Percentiles rank a stretch among this genome's conserved stretches.
phyloP scores from a whole-genome alignment of 1,140 invertebrate species.

The Drosophila kikkawai region DNA sequence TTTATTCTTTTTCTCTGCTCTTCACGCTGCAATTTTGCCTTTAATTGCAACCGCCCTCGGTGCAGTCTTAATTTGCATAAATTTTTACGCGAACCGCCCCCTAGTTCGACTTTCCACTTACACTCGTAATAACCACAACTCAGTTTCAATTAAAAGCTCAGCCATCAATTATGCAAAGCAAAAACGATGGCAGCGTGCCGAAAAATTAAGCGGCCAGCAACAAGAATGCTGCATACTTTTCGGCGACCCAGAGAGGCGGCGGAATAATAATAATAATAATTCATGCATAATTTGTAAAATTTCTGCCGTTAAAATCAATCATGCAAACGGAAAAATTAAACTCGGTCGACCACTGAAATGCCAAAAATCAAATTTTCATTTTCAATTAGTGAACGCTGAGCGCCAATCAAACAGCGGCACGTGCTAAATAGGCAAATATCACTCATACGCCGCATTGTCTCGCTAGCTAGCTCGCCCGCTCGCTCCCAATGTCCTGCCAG shows the following conservation, averaged over 20 bases:
- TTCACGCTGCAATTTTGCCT: slow-evolving; percentile 41
- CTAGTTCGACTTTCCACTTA: slow-evolving; percentile 20
- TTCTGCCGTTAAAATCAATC: slow-evolving; percentile 48
- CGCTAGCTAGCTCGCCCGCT: not conserved
- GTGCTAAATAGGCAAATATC: slow-evolving; percentile 42
- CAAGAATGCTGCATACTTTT: slow-evolving; percentile 31
- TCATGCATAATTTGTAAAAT: slow-evolving; percentile 27
- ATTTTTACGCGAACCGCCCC: slow-evolving; percentile 22
- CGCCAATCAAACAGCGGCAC: slow-evolving; percentile 39
- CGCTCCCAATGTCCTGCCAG: slow-evolving; percentile 52
- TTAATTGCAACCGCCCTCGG: slow-evolving; percentile 37
- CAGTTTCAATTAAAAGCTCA: slow-evolving; percentile 73
- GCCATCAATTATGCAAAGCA: slow-evolving; percentile 60
- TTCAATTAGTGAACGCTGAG: slow-evolving; percentile 54
- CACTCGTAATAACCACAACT: slow-evolving; percentile 54
- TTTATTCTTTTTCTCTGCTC: slow-evolving; percentile 37
- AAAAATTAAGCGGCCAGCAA: slow-evolving; percentile 17
- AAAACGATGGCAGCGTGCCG: slow-evolving; percentile 16
- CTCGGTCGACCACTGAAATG: slow-evolving; percentile 35
- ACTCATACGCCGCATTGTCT: slow-evolving; percentile 62
- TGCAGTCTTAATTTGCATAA: slow-evolving; percentile 59
- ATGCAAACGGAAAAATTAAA: slow-evolving; percentile 17
- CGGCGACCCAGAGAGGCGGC: not conserved
- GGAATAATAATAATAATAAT: slow-evolving; percentile 26
- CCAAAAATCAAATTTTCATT: slow-evolving; percentile 52